phyloP scores from a whole-genome alignment of 92 coral and sea anemone genomes.

The Hydrozoanthus gracilis region DNA sequence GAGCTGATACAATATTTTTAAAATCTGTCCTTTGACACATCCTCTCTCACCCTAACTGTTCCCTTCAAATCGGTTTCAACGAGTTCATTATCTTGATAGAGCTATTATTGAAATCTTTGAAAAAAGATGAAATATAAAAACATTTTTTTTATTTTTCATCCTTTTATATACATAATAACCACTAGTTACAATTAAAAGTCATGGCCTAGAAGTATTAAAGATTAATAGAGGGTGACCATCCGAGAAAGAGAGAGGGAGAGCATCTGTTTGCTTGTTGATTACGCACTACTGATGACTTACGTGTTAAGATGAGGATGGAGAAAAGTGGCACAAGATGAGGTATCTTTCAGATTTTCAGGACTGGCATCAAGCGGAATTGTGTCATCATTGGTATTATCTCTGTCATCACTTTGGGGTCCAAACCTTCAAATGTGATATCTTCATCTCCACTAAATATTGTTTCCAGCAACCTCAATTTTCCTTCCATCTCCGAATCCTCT shows the following conservation, averaged over 20 bases:
- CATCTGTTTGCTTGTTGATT: not conserved
- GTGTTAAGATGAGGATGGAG: not conserved
- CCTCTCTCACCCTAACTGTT: not conserved
- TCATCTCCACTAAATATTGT: slow-evolving; percentile 16
- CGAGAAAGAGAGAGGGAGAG: not conserved
- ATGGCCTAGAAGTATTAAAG: not conserved
- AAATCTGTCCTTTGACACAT: not conserved
- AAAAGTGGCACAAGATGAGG: slow-evolving; percentile 3
- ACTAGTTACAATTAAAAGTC: not conserved
- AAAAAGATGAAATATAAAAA: slow-evolving; percentile 8
- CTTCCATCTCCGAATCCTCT: slow-evolving; percentile 8
- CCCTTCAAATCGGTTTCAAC: not conserved
- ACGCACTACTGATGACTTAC: slow-evolving; percentile 16
- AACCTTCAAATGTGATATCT: slow-evolving; percentile 33
- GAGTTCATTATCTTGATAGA: slow-evolving; percentile 2
- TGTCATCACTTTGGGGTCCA: slow-evolving; percentile 31
- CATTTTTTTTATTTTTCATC: not conserved
- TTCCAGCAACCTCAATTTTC: slow-evolving; percentile 16
- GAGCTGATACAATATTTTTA: not conserved
- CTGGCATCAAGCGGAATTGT: slow-evolving; percentile 13
- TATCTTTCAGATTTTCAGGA: slow-evolving; percentile 3
- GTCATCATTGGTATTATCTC: slow-evolving; percentile 25
- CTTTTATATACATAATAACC: slow-evolving; percentile 1
- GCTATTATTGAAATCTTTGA: not conserved
- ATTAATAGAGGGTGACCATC: slow-evolving; percentile 4